Base-by-base conservation (phyloP, 2,113 vertebrate genomes). In the Micronycteris hirsuta region DNA sequence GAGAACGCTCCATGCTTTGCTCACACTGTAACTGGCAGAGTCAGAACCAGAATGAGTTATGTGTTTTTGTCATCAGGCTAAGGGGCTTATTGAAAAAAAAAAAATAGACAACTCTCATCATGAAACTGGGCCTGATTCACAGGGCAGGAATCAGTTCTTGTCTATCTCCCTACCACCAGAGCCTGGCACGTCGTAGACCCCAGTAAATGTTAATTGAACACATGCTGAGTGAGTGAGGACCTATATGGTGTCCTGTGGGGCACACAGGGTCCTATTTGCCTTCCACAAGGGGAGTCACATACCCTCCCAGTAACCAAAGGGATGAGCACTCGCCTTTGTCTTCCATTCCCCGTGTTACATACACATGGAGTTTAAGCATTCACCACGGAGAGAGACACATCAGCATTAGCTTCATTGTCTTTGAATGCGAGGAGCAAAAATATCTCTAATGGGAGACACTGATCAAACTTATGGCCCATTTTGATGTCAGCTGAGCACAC, bases 401-500 rank as follows among this genome's bases (percentile, higher is more conserved):
- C 95, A 96, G 94, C 95, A 91, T 97, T 96, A 96, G 96, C 91
- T 97, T 97, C 96, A 96, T 96, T 95, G 95, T 96, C 97, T 97
- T 94, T 97, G 97, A 96, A 95, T 96, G 88, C 4, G 43, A 95
- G 93, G 88, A 95, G 83, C 88, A 96, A 94, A 94, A 94, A 97
- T 97, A 94, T 96, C 95, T 97, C 95, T 97, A 97, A 97, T 93
- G 97, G 97, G 97, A 97, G 70, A 93, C 97, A 97, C 97, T 91
- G 96, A 97, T 97, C 97, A 98, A 96, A 97, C 95, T 97, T 97
- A 97, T 97, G 96, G 94, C 71, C 97, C 96, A 86, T 97, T 97
- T 86, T 94, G 95, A 96, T 97, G 97, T 97, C 96, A 95, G 97
- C 58, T 76, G 54, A 89, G 91, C 93, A 96, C 0, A 2, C 93